Base-by-base conservation (phyloP, 2,888 invertebrate species). In the Electrophaes corylata region DNA sequence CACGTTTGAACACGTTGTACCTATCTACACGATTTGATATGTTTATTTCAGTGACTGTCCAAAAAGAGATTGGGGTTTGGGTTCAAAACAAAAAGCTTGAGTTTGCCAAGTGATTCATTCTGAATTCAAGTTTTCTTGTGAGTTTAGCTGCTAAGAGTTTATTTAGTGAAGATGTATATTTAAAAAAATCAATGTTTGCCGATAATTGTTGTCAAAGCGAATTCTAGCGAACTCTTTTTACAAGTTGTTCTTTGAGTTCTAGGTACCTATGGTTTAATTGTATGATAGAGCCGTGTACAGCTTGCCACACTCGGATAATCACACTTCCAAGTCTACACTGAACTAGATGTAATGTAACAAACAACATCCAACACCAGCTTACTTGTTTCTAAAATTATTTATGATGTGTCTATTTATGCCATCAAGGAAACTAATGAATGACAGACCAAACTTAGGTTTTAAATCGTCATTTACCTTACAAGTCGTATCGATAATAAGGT, bases 311-410 rank as follows among this genome's bases (percentile, higher is more conserved):
- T n/a, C n/a, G n/a, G n/a, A n/a, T n/a, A n/a, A n/a, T n/a, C n/a
- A n/a, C n/a, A n/a, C n/a, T n/a, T n/a, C n/a, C n/a, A n/a, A n/a
- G 54, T 55, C 58, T 63, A 61, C 54, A 64, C 62, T 40, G 51
- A 47, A 62, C 64, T 43, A 48, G 46, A 47, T 43, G 26, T 43
- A 8, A 53, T 11, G 59, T 69, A 40, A 65, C 60, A 72, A 2
- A 8, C 16, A 16, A 8, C 14, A 74, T n/a, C n/a, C n/a, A n/a
- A n/a, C 62, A 71, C 57, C 82, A 81, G 73, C 81, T 81, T 82
- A 81, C 33, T 6, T 79, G 76, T 1, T 10, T 29, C 26, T 29
- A 29, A 29, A 29, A 20, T 20, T 3, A 20, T 20, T 4, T 4
- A 20, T 4, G 5, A 20, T 5, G 20, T 20, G 20, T 20, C 5